These are phyloP conservation scores for Mus pahari DNA, from an alignment of 2,113 vertebrate species.

Conservation along the genomic window DNA sequence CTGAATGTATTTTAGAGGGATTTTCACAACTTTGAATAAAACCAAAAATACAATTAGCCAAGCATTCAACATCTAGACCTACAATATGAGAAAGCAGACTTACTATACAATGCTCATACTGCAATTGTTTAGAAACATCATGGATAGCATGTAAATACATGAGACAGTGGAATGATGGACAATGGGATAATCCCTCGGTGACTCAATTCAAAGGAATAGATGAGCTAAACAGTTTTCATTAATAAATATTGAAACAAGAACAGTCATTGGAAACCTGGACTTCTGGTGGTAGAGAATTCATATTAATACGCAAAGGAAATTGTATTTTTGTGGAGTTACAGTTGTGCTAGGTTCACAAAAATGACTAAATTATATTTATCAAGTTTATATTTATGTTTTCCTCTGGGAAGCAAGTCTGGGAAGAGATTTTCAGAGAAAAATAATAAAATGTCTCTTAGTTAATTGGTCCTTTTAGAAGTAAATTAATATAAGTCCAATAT, in stretches of 20 bases:
- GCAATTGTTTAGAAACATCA: not conserved
- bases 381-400: slow-evolving; percentile 4
- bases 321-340: not conserved
- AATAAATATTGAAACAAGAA: not conserved
- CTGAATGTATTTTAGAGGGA: not conserved
- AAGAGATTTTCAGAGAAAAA: not conserved
- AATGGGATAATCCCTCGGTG: not conserved
- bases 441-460: not conserved
- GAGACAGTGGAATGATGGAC: not conserved
- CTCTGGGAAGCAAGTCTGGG: not conserved
- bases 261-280: not conserved
- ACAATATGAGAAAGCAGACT: not conserved
- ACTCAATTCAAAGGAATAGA: not conserved
- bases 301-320: not conserved
- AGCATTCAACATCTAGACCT: not conserved
- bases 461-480: not conserved
- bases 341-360: not conserved
- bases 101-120: no score
- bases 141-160: not conserved
- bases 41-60: not conserved
- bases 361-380: not conserved
- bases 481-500: slow-evolving; percentile 26
- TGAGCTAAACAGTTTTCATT: not conserved
- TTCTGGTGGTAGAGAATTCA: not conserved
- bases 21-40: slow-evolving; percentile 15